phyloP scores from a whole-genome alignment of 2,113 vertebrate species.

The Oryzias javanicus region DNA sequence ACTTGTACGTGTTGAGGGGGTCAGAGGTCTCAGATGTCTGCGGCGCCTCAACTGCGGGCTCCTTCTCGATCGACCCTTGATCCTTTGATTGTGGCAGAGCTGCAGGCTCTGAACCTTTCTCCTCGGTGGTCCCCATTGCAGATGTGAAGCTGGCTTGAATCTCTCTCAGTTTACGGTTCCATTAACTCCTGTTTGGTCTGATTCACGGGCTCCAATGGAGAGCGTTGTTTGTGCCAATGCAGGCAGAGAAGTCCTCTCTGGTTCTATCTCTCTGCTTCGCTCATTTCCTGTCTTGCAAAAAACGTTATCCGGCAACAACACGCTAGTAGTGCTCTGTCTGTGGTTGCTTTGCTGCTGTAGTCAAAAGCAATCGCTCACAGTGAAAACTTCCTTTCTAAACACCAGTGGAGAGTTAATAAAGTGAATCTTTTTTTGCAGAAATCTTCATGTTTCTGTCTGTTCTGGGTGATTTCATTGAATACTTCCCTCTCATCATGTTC shows the following conservation, averaged over 20 bases:
- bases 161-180: not conserved
- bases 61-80: constrained; percentile 49
- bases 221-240: not conserved
- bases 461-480: constrained; percentile 13
- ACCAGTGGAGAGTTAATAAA: constrained; percentile 26
- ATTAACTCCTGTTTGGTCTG: constrained; percentile 9
- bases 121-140: constrained; percentile 71
- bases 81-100: constrained; percentile 47
- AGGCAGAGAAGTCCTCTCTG: not conserved
- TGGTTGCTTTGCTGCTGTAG: constrained; percentile 35
- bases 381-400: constrained; percentile 40
- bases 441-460: not conserved
- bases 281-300: constrained; percentile 66
- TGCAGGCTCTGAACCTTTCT: constrained; percentile 57
- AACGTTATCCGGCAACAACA: constrained; percentile 37
- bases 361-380: not conserved
- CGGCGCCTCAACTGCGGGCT: constrained; percentile 30
- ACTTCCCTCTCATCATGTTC: constrained; percentile 41
- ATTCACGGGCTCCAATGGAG: not conserved
- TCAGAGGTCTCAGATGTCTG: constrained; percentile 42
- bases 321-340: constrained; percentile 10
- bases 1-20: constrained; percentile 74
- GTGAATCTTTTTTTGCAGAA: not conserved
- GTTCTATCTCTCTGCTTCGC: constrained; percentile 19
- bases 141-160: not conserved